Evolutionary conservation across 2,888 invertebrate species (phyloP).

Genomic region (Rhogogaster chlorosoma): DNA sequence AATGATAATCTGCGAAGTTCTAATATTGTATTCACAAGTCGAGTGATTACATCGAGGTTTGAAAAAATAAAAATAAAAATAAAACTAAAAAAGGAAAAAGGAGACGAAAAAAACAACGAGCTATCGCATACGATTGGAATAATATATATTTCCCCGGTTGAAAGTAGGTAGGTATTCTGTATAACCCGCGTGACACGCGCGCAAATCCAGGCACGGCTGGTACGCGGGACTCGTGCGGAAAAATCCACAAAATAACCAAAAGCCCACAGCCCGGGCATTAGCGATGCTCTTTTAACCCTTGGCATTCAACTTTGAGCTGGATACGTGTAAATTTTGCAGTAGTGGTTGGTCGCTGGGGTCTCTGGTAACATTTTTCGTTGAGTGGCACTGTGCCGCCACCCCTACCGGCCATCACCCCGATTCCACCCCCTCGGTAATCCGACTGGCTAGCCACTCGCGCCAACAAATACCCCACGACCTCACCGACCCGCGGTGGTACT

Average conservation of each 20-base stretch:
- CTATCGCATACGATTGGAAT: slow-evolving; percentile 11
- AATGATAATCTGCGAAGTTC: not conserved
- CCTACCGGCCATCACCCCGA: slow-evolving; percentile 55
- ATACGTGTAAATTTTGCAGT: slow-evolving; percentile 78
- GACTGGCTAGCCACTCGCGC: slow-evolving; percentile 78
- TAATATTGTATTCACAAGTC: not conserved
- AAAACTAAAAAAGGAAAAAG: slow-evolving; percentile 19
- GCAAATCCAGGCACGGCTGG: slow-evolving; percentile 62
- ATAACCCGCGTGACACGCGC: slow-evolving; percentile 62
- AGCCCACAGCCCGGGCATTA: slow-evolving; percentile 74
- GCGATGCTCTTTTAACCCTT: slow-evolving; percentile 77
- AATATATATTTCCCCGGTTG: slow-evolving; percentile 14
- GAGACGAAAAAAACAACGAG: slow-evolving; percentile 30
- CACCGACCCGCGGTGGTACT: slow-evolving; percentile 69
- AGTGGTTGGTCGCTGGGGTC: slow-evolving; percentile 68
- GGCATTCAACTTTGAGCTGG: slow-evolving; percentile 72
- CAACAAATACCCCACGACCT: slow-evolving; percentile 75
- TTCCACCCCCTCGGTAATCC: slow-evolving; percentile 74
- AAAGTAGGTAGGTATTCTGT: slow-evolving; percentile 37
- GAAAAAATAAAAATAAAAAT: slow-evolving; percentile 32
- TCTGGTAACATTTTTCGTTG: slow-evolving; percentile 75
- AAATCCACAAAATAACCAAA: slow-evolving; percentile 78
- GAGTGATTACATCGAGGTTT: slow-evolving; percentile 16
- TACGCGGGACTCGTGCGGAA: slow-evolving; percentile 70
- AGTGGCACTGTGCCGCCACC: slow-evolving; percentile 70